Conservation (phyloP, 2,888 invertebrate species). For the Leptinotarsa tumamoca region DNA sequence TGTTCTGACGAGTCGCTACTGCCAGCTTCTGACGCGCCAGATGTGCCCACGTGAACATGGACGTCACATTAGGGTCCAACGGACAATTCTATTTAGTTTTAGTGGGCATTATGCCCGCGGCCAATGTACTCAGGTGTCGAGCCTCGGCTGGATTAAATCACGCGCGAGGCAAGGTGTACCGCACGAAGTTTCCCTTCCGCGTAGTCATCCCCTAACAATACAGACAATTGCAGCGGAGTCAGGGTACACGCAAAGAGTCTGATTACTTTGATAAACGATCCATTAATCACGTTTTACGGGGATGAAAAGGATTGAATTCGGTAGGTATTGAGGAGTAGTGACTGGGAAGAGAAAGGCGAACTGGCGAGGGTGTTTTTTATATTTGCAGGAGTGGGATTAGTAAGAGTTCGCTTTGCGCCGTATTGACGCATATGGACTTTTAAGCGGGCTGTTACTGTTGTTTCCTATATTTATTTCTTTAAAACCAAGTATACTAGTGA, state of each 20-base stretch:
- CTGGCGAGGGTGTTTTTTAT: constrained; percentile 34
- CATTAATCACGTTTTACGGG: constrained; percentile 61
- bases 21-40: constrained; percentile 58
- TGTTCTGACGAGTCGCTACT: constrained; percentile 30
- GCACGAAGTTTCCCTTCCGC: constrained; percentile 32
- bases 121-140: constrained; percentile 68
- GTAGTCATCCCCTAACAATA: constrained; percentile 54
- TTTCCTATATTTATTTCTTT: no score
- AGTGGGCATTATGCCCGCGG: constrained; percentile 64
- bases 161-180: constrained; percentile 61
- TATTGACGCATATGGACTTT: not conserved
- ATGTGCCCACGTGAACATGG: constrained; percentile 63
- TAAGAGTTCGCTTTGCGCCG: not conserved
- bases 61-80: constrained; percentile 55
- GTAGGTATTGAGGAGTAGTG: constrained; percentile 43
- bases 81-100: constrained; percentile 66
- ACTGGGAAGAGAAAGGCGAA: constrained; percentile 44
- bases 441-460: no score
- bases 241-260: constrained; percentile 59
- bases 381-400: constrained; percentile 10
- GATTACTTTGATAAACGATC: constrained; percentile 66
- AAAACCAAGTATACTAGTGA: no score
- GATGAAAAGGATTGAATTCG: constrained; percentile 44
- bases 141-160: constrained; percentile 67
- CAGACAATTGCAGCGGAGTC: constrained; percentile 59